phyloP scores from a whole-genome alignment of 2,888 invertebrate species.

The Heteromurus nitidus region DNA sequence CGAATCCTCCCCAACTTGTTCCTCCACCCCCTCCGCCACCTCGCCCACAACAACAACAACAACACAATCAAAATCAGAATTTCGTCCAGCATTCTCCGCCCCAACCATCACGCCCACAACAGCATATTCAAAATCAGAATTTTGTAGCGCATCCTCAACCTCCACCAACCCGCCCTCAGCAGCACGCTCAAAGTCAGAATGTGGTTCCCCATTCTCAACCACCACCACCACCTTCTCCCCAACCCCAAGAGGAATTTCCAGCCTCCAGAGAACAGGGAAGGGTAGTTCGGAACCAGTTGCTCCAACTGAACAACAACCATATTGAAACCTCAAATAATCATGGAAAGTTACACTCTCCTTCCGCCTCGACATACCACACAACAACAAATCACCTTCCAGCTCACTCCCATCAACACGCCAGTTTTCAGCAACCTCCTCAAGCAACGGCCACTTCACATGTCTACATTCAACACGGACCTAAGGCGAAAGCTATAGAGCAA shows the following conservation, averaged over 20 bases:
- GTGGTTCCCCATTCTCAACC: slow-evolving; percentile 4
- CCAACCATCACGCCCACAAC: slow-evolving; percentile 21
- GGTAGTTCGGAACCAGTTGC: slow-evolving; percentile 49
- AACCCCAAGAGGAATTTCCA: slow-evolving; percentile 48
- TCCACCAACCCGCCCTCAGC: background rate
- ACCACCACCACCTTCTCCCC: slow-evolving; percentile 34
- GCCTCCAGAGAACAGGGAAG: slow-evolving; percentile 35
- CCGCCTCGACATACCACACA: slow-evolving; percentile 9
- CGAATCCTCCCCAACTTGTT: background rate
- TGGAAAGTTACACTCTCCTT: slow-evolving; percentile 13
- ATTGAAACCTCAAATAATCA: background rate
- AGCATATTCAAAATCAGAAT: background rate
- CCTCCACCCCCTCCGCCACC: background rate
- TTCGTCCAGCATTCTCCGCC: background rate
- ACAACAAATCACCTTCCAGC: slow-evolving; percentile 39
- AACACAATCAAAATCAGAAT: background rate
- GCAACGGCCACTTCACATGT: slow-evolving; percentile 53
- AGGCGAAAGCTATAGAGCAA: slow-evolving; percentile 32
- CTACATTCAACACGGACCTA: slow-evolving; percentile 49
- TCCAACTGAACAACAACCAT: slow-evolving; percentile 30
- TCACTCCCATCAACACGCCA: slow-evolving; percentile 29
- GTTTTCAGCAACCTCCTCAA: background rate
- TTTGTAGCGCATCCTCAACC: background rate
- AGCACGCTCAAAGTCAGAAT: background rate
- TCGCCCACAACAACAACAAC: background rate